A percentile compares a stretch with the other conserved stretches of the same genome.
Evolutionary conservation across 1,140 invertebrate genomes (phyloP).

Genomic region (Wasmannia auropunctata): DNA sequence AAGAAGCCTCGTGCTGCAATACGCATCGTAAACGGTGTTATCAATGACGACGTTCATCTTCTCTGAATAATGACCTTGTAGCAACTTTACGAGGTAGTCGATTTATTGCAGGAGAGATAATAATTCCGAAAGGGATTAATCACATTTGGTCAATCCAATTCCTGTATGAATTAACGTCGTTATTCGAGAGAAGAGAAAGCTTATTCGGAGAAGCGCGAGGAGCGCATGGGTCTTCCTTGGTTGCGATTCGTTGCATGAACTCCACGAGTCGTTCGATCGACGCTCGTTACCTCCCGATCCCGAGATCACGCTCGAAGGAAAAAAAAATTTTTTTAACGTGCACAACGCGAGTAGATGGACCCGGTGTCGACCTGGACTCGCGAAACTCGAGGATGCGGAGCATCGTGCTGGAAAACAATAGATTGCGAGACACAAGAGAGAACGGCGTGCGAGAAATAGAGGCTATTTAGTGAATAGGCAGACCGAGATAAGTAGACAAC

Average conservation of each 20-base stretch:
- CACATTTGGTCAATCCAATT: neutral
- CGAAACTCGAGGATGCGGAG: constrained; percentile 43
- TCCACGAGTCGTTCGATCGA: neutral
- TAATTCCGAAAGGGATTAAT: neutral
- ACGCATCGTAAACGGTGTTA: neutral
- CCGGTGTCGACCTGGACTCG: constrained; percentile 5
- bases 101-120: neutral
- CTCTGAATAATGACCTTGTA: neutral
- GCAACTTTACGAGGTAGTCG: neutral
- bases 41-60: neutral
- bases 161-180: neutral
- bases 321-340: neutral
- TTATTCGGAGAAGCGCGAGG: constrained; percentile 1
- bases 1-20: neutral
- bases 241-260: neutral
- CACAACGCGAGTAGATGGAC: neutral
- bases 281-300: neutral
- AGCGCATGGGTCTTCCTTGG: neutral
- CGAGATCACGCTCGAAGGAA: neutral
- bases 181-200: neutral
- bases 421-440: constrained; percentile 45
- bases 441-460: constrained; percentile 74
- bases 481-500: constrained; percentile 71
- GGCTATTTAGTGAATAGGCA: constrained; percentile 80
- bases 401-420: constrained; percentile 8